Evolutionary conservation across 2,797 vertebrate genomes (phyloP).

Genomic region (Spinibarbus caldwelli): DNA sequence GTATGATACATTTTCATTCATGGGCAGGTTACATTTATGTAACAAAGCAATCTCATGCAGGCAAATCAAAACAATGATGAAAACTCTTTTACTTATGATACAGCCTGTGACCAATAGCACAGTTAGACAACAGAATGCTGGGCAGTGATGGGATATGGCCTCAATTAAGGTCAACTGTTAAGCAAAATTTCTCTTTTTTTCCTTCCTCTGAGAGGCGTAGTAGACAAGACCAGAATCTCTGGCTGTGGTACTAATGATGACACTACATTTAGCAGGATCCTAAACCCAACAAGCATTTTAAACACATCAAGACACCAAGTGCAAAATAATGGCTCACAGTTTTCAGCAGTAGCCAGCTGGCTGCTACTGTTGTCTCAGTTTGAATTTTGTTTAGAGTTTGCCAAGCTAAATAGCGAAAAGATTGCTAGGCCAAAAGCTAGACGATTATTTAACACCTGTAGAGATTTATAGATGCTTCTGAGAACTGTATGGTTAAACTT

Average conservation of each 20-base stretch:
- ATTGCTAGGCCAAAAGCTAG: background rate
- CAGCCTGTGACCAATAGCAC: conserved; percentile 41
- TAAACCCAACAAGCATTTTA: conserved; percentile 64
- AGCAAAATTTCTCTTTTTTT: conserved; percentile 49
- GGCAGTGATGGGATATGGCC: conserved; percentile 42
- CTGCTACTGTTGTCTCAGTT: conserved; percentile 22
- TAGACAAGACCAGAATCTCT: conserved; percentile 53
- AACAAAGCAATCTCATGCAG: conserved; percentile 77
- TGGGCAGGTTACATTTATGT: conserved; percentile 71
- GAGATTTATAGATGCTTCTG: conserved; percentile 4
- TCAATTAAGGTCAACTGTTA: background rate
- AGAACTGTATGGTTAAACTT: background rate
- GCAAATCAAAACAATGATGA: conserved; percentile 75
- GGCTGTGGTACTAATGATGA: conserved; percentile 65
- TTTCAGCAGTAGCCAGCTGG: conserved; percentile 32
- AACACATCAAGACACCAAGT: conserved; percentile 40
- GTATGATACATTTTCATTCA: conserved; percentile 63
- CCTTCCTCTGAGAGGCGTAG: background rate
- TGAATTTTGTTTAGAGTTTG: conserved; percentile 30
- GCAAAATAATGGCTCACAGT: conserved; percentile 58
- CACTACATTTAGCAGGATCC: conserved; percentile 71
- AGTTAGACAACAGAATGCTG: conserved; percentile 43
- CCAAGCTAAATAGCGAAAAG: conserved; percentile 57
- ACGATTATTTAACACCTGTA: conserved; percentile 5
- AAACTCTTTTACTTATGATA: conserved; percentile 46